These are phyloP conservation scores for Carcina quercana DNA, from an alignment of 2,888 invertebrate species.

Conservation along the genomic window DNA sequence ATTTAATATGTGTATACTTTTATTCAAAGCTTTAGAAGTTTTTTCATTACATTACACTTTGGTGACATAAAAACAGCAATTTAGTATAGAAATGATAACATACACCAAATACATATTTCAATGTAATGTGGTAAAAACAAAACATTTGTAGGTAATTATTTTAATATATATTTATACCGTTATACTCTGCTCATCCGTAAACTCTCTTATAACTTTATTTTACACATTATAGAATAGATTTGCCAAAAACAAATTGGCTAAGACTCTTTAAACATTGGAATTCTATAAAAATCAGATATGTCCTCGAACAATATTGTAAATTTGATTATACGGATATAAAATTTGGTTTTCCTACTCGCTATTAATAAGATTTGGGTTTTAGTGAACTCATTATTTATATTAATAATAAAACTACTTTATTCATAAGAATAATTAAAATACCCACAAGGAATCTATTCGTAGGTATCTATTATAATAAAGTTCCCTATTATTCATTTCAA, in stretches of 20 bases:
- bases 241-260: not conserved
- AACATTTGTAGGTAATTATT: too few species aligned
- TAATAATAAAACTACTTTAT: too few species aligned
- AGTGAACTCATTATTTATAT: too few species aligned
- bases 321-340: conserved; percentile 52
- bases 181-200: not conserved
- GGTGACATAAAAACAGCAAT: too few species aligned
- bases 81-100: too few species aligned
- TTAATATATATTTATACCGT: not conserved
- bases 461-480: conserved; percentile 56
- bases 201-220: not conserved
- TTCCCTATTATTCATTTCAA: conserved; percentile 51
- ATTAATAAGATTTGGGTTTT: too few species aligned
- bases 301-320: conserved; percentile 53
- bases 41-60: too few species aligned
- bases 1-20: too few species aligned
- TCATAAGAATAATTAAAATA: conserved; percentile 46
- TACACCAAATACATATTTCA: too few species aligned
- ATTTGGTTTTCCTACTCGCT: conserved; percentile 63
- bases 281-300: conserved; percentile 65
- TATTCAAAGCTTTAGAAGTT: too few species aligned
- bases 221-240: not conserved
- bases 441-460: conserved; percentile 56
- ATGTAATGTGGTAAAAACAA: too few species aligned
- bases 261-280: conserved; percentile 17